Evolutionary conservation across 2,888 invertebrate species (phyloP).

Genomic region (Ceratothoa steindachneri): DNA sequence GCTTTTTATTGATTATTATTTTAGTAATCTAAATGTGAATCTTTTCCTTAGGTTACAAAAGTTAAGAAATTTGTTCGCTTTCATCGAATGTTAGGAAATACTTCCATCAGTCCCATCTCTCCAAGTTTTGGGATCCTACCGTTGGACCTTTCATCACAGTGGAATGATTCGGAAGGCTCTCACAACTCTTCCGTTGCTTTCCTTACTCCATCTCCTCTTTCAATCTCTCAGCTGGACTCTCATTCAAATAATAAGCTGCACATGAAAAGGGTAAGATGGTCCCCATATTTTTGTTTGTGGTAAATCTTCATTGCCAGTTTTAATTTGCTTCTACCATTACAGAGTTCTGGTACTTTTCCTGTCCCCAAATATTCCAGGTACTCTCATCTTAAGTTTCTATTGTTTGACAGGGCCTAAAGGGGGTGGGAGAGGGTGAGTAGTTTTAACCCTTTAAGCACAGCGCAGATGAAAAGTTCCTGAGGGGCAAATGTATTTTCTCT

Average conservation of each 20-base stretch:
- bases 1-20: too few species aligned
- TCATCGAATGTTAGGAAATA: slow-evolving; percentile 26
- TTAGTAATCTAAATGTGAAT: too few species aligned
- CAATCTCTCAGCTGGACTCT: slow-evolving; percentile 31
- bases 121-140: slow-evolving; percentile 44
- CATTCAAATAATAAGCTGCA: slow-evolving; percentile 3
- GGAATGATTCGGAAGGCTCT: slow-evolving; percentile 13
- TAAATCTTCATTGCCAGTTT: too few species aligned
- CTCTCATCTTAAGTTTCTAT: too few species aligned
- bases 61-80: slow-evolving; percentile 30
- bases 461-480: too few species aligned
- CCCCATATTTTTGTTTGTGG: not conserved
- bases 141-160: slow-evolving; percentile 24
- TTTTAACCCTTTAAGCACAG: too few species aligned
- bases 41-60: slow-evolving; percentile 29
- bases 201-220: slow-evolving; percentile 37
- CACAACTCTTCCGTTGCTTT: slow-evolving; percentile 31
- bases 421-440: too few species aligned
- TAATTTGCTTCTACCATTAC: too few species aligned
- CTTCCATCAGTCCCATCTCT: slow-evolving; percentile 25
- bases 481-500: too few species aligned
- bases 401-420: too few species aligned
- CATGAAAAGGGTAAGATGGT: slow-evolving; percentile 2
- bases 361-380: too few species aligned
- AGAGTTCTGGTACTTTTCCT: too few species aligned